Percentiles rank a stretch among this genome's conserved stretches.
phyloP scores from a whole-genome alignment of 1,140 invertebrate species.

The Coptotermes formosanus region DNA sequence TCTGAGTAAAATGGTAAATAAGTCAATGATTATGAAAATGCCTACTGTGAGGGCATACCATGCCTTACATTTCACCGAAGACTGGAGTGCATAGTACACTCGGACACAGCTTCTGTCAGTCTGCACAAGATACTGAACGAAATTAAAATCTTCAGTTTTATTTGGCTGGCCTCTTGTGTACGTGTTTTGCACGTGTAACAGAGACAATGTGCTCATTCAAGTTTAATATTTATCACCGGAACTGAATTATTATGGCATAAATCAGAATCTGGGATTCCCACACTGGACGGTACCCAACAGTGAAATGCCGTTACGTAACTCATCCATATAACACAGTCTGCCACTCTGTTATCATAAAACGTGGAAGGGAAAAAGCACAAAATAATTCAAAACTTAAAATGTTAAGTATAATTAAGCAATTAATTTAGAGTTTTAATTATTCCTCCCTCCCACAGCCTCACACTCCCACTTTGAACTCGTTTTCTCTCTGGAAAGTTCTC shows the following conservation, averaged over 20 bases:
- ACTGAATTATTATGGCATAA: neutral
- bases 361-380: neutral
- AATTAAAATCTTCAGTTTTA: too few relatives aligned
- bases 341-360: neutral
- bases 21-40: too few relatives aligned
- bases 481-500: constrained; percentile 12
- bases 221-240: neutral
- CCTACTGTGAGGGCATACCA: too few relatives aligned
- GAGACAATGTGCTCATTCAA: too few relatives aligned
- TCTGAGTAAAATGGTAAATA: too few relatives aligned
- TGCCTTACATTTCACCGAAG: too few relatives aligned
- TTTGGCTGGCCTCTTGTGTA: too few relatives aligned
- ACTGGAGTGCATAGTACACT: too few relatives aligned
- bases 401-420: constrained; percentile 3
- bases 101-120: too few relatives aligned
- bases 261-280: neutral
- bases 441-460: neutral
- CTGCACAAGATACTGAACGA: too few relatives aligned
- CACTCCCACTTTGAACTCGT: constrained; percentile 3
- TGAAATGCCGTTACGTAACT: neutral
- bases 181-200: too few relatives aligned
- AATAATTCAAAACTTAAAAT: constrained; percentile 11
- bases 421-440: constrained; percentile 17
- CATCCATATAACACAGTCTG: neutral
- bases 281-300: neutral